Conservation (phyloP, 2,797 vertebrate species). For the Anas capensis region DNA sequence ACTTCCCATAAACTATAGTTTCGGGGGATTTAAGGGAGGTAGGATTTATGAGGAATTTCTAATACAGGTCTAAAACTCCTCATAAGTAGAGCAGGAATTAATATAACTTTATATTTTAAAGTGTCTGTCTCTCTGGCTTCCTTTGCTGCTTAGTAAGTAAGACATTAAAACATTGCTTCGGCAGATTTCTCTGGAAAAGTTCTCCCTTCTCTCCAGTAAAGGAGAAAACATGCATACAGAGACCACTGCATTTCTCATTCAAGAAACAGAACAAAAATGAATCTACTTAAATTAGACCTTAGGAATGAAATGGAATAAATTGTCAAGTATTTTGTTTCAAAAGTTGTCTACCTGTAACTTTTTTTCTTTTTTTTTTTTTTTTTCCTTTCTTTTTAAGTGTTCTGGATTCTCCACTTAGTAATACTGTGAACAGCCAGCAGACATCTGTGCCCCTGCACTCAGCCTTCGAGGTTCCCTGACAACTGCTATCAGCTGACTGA, state of each 20-base stretch:
- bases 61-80: rapidly evolving
- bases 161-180: neutral
- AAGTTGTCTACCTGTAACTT: neutral
- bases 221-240: neutral
- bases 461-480: neutral
- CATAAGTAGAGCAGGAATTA: neutral
- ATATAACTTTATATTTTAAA: neutral
- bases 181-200: neutral
- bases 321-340: neutral
- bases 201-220: neutral
- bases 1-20: neutral
- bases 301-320: neutral
- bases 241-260: neutral
- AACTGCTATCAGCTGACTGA: neutral
- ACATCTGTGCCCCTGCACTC: rapidly evolving
- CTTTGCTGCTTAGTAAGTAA: neutral
- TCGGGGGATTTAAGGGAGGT: neutral
- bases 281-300: neutral
- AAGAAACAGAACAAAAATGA: neutral
- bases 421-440: neutral
- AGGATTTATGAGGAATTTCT: neutral
- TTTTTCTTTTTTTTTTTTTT: neutral
- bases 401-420: neutral
- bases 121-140: neutral
- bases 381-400: neutral